Evolutionary conservation across 1,140 invertebrate species (phyloP).

Genomic region (Scylla paramamosain): DNA sequence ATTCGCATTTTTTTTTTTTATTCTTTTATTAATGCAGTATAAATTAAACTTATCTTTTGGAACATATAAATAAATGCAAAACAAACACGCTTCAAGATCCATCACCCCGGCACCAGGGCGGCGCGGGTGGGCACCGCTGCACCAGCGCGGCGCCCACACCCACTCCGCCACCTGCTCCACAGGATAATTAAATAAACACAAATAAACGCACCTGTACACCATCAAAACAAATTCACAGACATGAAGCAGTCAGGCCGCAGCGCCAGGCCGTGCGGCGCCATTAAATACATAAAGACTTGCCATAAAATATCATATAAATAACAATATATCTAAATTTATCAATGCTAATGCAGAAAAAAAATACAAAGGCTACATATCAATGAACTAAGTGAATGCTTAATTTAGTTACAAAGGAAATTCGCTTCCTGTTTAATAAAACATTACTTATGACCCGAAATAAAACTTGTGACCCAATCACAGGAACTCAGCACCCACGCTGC

Average conservation of each 20-base stretch:
- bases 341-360: background rate
- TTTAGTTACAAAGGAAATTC: conserved; percentile 6
- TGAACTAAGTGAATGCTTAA: background rate
- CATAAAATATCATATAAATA: conserved; percentile 25
- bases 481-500: background rate
- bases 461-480: background rate
- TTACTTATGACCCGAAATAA: background rate
- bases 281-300: background rate
- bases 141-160: background rate
- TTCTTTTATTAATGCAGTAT: background rate
- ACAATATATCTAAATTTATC: background rate
- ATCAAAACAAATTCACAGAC: background rate
- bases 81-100: background rate
- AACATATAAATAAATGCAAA: conserved; percentile 16
- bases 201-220: background rate
- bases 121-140: background rate
- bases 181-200: background rate
- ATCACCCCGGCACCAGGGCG: background rate
- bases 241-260: too few relatives aligned
- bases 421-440: background rate
- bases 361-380: background rate
- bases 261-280: background rate
- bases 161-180: background rate
- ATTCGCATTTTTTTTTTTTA: too few relatives aligned
- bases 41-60: background rate